phyloP scores from a whole-genome alignment of 2,113 vertebrate genomes.

The Cyphomyrus plagiostoma region DNA sequence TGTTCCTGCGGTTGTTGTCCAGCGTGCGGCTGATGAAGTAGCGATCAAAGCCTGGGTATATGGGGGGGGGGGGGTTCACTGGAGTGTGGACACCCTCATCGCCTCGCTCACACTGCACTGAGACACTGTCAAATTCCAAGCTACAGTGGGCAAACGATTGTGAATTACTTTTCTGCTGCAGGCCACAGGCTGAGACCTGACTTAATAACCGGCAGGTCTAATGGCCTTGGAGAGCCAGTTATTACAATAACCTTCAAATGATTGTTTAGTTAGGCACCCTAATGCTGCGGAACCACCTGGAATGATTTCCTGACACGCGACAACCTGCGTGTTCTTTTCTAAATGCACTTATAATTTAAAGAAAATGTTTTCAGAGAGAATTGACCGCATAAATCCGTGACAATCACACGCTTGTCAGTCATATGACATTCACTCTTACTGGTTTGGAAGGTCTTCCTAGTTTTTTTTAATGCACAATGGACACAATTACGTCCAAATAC shows the following conservation, averaged over 20 bases:
- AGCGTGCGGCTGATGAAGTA: slow-evolving; percentile 90
- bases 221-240: background rate
- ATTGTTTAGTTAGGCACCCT: background rate
- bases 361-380: background rate
- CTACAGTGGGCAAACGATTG: background rate
- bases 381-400: background rate
- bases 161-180: background rate
- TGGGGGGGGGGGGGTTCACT: background rate
- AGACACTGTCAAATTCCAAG: background rate
- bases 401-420: background rate
- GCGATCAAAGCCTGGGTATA: slow-evolving; percentile 78
- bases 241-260: background rate
- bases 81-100: no score
- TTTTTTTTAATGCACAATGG: background rate
- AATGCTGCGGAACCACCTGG: background rate
- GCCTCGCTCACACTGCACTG: background rate
- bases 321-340: background rate
- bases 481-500: background rate
- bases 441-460: background rate
- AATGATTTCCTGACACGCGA: background rate
- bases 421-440: background rate
- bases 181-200: background rate
- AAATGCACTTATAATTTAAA: background rate
- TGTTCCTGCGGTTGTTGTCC: slow-evolving; percentile 94
- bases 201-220: background rate